Evolutionary conservation across 2,888 invertebrate genomes (phyloP).

Genomic region (Liodrosophila aerea): DNA sequence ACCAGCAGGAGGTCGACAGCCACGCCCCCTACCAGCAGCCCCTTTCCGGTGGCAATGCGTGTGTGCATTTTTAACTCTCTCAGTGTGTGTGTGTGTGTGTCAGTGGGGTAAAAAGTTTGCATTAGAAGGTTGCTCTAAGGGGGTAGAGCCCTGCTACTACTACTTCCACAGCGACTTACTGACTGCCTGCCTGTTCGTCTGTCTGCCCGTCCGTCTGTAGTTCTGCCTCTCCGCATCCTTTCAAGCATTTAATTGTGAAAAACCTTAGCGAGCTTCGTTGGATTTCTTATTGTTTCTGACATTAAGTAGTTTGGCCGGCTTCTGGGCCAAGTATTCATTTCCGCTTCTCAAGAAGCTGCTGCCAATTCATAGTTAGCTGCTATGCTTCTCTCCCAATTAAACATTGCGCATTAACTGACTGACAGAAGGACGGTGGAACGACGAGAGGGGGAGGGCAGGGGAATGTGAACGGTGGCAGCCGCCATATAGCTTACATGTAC

Average conservation of each 20-base stretch:
- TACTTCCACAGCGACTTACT: neutral
- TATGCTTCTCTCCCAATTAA: conserved; percentile 61
- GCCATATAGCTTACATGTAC: conserved; percentile 47
- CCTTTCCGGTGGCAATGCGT: conserved; percentile 36
- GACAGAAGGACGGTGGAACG: neutral
- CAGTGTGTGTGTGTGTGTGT: conserved; percentile 23
- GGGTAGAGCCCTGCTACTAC: too few relatives aligned
- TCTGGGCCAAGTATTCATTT: conserved; percentile 65
- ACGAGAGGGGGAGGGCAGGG: neutral
- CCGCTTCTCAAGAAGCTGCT: conserved; percentile 56
- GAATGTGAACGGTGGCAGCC: conserved; percentile 32
- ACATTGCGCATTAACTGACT: conserved; percentile 57
- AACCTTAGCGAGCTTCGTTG: conserved; percentile 53
- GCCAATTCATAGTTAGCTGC: conserved; percentile 38
- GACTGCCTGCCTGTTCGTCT: neutral
- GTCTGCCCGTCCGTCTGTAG: neutral
- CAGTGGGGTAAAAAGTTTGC: conserved; percentile 48
- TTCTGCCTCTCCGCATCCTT: conserved; percentile 41
- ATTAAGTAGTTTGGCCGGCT: conserved; percentile 54
- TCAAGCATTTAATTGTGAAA: conserved; percentile 54
- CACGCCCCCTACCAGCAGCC: conserved; percentile 40
- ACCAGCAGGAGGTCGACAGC: conserved; percentile 47
- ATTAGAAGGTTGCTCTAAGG: neutral
- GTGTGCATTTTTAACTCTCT: conserved; percentile 23
- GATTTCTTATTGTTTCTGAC: conserved; percentile 58